Percentiles rank a stretch among this genome's conserved stretches.
These are phyloP conservation scores for Drosophila cyrtoloma DNA, from an alignment of 2,888 invertebrate genomes.

Conservation along the genomic window DNA sequence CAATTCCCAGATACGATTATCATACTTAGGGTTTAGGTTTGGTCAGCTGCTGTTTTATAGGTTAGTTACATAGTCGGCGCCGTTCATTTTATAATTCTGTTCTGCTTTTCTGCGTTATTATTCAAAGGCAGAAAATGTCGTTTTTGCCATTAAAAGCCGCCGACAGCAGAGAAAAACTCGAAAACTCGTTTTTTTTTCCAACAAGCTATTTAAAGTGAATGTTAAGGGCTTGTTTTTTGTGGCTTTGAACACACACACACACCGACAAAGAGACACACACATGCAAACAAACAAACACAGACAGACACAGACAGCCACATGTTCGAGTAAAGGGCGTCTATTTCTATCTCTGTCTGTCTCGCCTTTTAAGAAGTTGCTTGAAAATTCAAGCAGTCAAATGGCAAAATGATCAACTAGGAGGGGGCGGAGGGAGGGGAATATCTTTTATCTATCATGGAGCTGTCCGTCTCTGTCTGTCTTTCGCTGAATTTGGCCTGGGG, in stretches of 20 bases:
- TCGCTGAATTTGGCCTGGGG: slow-evolving; percentile 27
- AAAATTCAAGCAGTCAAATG: slow-evolving; percentile 26
- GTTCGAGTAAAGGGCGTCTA: slow-evolving; percentile 45
- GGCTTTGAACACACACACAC: slow-evolving; percentile 31
- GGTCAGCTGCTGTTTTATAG: slow-evolving; percentile 18
- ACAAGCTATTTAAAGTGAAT: slow-evolving; percentile 76
- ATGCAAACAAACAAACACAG: neutral
- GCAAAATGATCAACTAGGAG: slow-evolving; percentile 7
- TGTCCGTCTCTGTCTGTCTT: slow-evolving; percentile 1
- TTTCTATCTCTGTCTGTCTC: slow-evolving; percentile 19
- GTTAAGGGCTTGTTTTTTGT: slow-evolving; percentile 68
- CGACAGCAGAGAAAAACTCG: slow-evolving; percentile 52
- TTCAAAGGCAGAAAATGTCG: slow-evolving; percentile 62
- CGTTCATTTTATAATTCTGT: slow-evolving; percentile 15
- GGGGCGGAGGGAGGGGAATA: neutral
- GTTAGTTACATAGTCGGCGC: slow-evolving; percentile 26
- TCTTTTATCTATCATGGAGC: slow-evolving; percentile 32
- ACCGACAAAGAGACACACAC: neutral
- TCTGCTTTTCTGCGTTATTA: slow-evolving; percentile 37
- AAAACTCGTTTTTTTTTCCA: slow-evolving; percentile 62
- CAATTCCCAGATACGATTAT: neutral
- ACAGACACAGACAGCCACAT: neutral
- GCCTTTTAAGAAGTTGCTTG: slow-evolving; percentile 41
- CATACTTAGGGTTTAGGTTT: neutral
- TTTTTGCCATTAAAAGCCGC: slow-evolving; percentile 68